Evolutionary conservation across 1,140 invertebrate species (phyloP), one percentile per base, ranked within the genome.

Genomic region (Neotoxoptera formosana): DNA sequence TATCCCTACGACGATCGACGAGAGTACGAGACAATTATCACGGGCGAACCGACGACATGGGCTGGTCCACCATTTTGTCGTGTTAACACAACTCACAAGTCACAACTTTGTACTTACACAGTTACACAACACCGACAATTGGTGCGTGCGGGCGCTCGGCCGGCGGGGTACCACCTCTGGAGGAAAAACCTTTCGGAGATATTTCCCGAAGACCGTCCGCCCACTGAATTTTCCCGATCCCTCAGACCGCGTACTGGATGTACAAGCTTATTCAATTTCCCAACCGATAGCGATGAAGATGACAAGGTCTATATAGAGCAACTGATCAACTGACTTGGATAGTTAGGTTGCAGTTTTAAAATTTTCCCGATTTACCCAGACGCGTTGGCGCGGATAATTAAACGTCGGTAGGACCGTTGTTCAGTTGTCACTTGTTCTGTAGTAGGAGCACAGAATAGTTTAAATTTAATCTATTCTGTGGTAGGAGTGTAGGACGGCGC

Each of bases 21-120:
- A 53, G 7, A 23, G 9, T 48, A 36, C 2, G 51, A 36, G 51
- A 51, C 11, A 20, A 67, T 67, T 67, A 90, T 45, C 53, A 90
- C 53, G 41, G 89, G 53, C 89, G 56, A 36, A 67, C 7, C 89
- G 89, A 90, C 36, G 17, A n/a, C 23, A 67, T 25, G 89, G 88
- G 88, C 23, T 41, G 88, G 53, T 90, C 89, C 89, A 90, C 89
- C 89, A 90, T 90, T 67, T 90, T 67, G 89, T 90, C 53, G 89
- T 90, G 89, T 90, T 90, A 90, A 90, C 89, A 90, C 34, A 56
- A 41, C 2, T 41, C 41, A 41, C 34, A 56, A 41, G 41, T 41
- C 41, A 41, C 34, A 56, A 67, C 53, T 51, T 41, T 41, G 48
- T 56, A 34, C 14, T 88, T 53, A 51, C 34, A 51, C n/a, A 34